phyloP scores from a whole-genome alignment of 2,888 invertebrate genomes.

The Luperina testacea region DNA sequence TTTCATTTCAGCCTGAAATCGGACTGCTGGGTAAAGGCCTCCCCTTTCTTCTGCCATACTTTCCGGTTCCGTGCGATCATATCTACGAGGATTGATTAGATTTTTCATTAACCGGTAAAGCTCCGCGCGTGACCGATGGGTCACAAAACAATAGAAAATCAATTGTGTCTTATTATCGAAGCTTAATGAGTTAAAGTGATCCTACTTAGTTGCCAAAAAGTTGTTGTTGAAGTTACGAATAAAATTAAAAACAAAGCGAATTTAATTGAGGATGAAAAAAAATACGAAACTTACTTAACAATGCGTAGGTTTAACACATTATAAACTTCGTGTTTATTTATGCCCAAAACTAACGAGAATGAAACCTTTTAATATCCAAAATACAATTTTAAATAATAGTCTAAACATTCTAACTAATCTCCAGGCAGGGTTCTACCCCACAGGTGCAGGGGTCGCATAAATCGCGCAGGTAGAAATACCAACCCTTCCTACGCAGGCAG shows the following conservation, averaged over 20 bases:
- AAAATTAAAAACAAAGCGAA: not conserved
- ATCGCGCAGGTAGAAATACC: slow-evolving; percentile 80
- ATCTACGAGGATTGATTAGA: too few species aligned
- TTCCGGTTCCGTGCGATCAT: too few species aligned
- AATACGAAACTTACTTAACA: not conserved
- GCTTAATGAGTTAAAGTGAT: too few species aligned
- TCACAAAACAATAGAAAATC: too few species aligned
- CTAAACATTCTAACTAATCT: slow-evolving; percentile 28
- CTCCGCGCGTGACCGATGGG: too few species aligned
- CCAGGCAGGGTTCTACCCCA: slow-evolving; percentile 49
- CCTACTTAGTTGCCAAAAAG: too few species aligned
- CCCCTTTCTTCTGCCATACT: too few species aligned
- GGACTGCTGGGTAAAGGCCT: too few species aligned
- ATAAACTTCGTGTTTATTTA: slow-evolving; percentile 5
- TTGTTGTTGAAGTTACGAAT: not conserved
- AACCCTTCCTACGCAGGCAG: slow-evolving; percentile 70
- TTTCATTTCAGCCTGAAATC: too few species aligned
- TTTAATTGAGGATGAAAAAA: not conserved
- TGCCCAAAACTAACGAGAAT: slow-evolving; percentile 6
- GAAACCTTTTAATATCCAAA: slow-evolving; percentile 28
- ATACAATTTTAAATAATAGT: slow-evolving; percentile 44
- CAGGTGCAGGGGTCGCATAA: slow-evolving; percentile 76
- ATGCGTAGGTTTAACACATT: not conserved
- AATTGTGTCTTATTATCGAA: too few species aligned
- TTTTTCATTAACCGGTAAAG: too few species aligned